A percentile compares a stretch with the other conserved stretches of the same genome.
These are phyloP conservation scores for Hylaea fasciaria DNA, from an alignment of 2,888 invertebrate species.

Conservation along the genomic window DNA sequence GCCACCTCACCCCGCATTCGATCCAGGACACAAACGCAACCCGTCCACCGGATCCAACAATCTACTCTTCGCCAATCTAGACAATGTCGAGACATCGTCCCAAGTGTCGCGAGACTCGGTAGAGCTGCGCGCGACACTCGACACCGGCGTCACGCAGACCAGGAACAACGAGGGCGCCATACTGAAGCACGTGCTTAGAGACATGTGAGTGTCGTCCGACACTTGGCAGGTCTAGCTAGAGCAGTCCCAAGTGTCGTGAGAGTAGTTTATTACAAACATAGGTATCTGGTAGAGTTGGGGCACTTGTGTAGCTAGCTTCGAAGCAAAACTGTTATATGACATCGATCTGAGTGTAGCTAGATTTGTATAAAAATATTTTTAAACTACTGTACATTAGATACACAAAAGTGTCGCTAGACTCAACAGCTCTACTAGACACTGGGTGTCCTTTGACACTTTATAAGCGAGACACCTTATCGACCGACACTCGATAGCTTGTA, in stretches of 20 bases:
- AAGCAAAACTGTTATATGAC: no score
- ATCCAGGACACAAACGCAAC: slow-evolving; percentile 65
- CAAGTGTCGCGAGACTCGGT: slow-evolving; percentile 65
- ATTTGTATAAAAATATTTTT: no score
- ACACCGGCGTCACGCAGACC: slow-evolving; percentile 76
- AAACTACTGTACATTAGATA: no score
- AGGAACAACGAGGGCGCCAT: slow-evolving; percentile 80
- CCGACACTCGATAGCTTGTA: no score
- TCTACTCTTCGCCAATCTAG: slow-evolving; percentile 71
- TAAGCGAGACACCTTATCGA: no score
- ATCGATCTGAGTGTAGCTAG: no score
- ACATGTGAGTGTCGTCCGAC: slow-evolving; percentile 59
- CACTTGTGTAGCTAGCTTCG: no score
- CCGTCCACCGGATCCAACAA: slow-evolving; percentile 76
- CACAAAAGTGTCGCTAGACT: no score
- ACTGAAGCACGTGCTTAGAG: slow-evolving; percentile 76
- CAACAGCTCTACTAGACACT: no score
- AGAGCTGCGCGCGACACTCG: slow-evolving; percentile 54
- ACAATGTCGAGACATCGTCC: slow-evolving; percentile 64
- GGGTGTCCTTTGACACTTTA: no score
- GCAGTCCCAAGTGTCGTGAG: neutral
- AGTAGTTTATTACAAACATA: neutral
- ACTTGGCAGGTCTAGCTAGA: neutral
- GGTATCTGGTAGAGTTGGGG: neutral
- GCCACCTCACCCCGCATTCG: slow-evolving; percentile 56